Base-by-base conservation (phyloP, 2,888 invertebrate genomes). In the Nomada ruficornis region DNA sequence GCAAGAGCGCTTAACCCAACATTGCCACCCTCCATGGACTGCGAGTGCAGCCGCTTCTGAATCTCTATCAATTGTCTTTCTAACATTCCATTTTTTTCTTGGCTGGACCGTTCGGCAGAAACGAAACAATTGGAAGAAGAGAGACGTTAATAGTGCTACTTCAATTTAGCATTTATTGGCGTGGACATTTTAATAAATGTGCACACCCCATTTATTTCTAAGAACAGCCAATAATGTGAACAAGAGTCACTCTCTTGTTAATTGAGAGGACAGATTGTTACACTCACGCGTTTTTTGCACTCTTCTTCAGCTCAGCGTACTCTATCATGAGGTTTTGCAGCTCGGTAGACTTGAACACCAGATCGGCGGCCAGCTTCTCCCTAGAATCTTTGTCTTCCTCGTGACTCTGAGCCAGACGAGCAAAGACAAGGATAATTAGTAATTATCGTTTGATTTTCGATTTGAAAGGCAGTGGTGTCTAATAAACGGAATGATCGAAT, bases 331-430 rank as follows among this genome's bases (percentile, higher is more conserved):
- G 26, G 3, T 76, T 72, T 29, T 87, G 80, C 9, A 92, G 44
- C 20, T 91, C 86, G 91, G 95, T 94, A 82, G 95, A 95, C 84
- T 95, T 95, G 82, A 92, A 94, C 10, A 94, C 84, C 47, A 95
- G 92, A 82, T 95, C 95, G 10, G 94, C 94, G 5, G 94, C 94
- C 85, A 95, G 83, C 89, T 94, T 94, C 90, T 95, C 94, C 89
- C 94, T 93, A 54, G 94, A 94, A 86, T 94, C 91, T 86, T 94
- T 94, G 26, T 95, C 94, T 0, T 94, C 90, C 83, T 94, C 94
- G 94, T 94, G 91, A 81, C 94, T 94, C 85, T 88, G 72, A 4
- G 57, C 42, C 71, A 23, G 20, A 11, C 10, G 26, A 65, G 59
- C n/a, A 69, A 54, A 69, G 15, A 47, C 36, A 69, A 15, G 11